phyloP scores from a whole-genome alignment of 2,113 vertebrate genomes.

The Ceyx margarethae region DNA sequence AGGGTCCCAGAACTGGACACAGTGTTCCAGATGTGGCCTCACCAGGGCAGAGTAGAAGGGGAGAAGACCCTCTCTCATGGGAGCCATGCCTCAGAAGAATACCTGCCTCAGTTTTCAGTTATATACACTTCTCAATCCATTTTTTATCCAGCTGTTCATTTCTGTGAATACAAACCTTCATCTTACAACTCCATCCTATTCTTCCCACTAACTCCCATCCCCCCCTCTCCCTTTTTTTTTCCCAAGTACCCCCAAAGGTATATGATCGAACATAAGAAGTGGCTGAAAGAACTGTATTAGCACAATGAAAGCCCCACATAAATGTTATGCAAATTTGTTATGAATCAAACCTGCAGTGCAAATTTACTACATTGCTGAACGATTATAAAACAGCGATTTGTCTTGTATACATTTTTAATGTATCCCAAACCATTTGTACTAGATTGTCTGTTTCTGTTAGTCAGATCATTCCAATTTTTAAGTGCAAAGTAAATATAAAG shows the following conservation, averaged over 20 bases:
- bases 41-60: no score
- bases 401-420: constrained; percentile 71
- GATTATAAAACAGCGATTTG: constrained; percentile 71
- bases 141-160: constrained; percentile 24
- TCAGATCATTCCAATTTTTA: constrained; percentile 71
- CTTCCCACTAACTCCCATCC: not conserved
- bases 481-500: constrained; percentile 72
- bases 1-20: no score
- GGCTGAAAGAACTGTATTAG: constrained; percentile 53
- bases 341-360: not conserved
- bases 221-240: not conserved
- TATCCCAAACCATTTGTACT: constrained; percentile 61
- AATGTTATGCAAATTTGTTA: constrained; percentile 58
- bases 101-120: not conserved
- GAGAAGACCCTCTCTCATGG: not conserved
- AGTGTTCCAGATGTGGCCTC: no score
- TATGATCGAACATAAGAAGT: constrained; percentile 44
- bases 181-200: constrained; percentile 1
- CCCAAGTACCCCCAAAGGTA: constrained; percentile 24
- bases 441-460: constrained; percentile 70
- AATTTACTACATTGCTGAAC: constrained; percentile 48
- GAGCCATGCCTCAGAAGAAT: not conserved
- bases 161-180: constrained; percentile 55
- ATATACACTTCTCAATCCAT: not conserved
- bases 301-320: constrained; percentile 62